Percentiles rank a stretch among this genome's conserved stretches.
These are phyloP conservation scores for Sinocyclocheilus grahami DNA, from an alignment of 2,113 vertebrate species.

Conservation along the genomic window DNA sequence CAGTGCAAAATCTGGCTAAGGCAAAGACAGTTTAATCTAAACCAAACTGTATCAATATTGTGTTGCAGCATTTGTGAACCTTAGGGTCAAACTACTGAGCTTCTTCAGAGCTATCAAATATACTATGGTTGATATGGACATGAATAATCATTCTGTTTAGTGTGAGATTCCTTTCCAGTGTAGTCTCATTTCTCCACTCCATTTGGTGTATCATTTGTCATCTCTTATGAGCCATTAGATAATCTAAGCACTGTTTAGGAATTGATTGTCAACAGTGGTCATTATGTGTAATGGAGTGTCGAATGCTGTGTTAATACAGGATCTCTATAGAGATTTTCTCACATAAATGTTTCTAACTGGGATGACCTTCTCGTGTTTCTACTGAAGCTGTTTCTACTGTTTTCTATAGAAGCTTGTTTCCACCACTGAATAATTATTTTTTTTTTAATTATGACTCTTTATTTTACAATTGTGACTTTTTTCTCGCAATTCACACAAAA, in stretches of 20 bases:
- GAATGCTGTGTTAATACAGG: slow-evolving; percentile 19
- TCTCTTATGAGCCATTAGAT: slow-evolving; percentile 26
- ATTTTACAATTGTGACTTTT: too few relatives aligned
- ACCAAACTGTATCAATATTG: neutral
- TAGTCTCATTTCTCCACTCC: neutral
- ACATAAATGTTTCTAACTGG: slow-evolving; percentile 10
- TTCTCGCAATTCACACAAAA: too few relatives aligned
- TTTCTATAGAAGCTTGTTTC: neutral
- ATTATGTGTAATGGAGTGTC: slow-evolving; percentile 32
- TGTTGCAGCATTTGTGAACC: neutral
- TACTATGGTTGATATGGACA: neutral
- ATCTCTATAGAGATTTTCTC: slow-evolving; percentile 3
- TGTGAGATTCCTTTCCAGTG: neutral
- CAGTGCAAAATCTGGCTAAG: neutral
- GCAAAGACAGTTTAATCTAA: neutral
- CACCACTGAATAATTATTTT: neutral
- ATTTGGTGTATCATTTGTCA: slow-evolving; percentile 10
- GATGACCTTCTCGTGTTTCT: neutral
- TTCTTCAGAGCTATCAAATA: slow-evolving; percentile 15
- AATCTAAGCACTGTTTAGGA: slow-evolving; percentile 12
- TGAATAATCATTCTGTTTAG: neutral
- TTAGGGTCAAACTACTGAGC: neutral
- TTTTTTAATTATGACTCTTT: too few relatives aligned
- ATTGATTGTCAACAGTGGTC: slow-evolving; percentile 3
- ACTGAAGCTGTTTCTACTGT: neutral